Evolutionary conservation across 2,888 invertebrate species (phyloP).

Genomic region (Sclerodermus sp.): DNA sequence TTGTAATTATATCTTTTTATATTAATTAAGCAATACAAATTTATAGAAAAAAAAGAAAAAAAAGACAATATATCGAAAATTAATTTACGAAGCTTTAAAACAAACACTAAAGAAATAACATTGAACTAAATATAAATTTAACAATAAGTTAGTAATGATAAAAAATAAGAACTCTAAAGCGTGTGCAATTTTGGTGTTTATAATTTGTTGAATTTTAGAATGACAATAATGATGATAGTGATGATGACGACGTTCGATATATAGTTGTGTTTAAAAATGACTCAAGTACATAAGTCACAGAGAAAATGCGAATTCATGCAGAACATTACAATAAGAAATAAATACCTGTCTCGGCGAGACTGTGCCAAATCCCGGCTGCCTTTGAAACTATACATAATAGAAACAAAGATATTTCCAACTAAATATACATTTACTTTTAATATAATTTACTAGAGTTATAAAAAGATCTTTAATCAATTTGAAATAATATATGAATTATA

Average conservation of each 20-base stretch:
- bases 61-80: not conserved
- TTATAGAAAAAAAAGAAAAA: too few species aligned
- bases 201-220: too few species aligned
- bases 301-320: not conserved
- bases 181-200: not conserved
- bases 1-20: too few species aligned
- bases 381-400: conserved; percentile 63
- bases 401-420: not conserved
- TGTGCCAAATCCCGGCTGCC: conserved; percentile 65
- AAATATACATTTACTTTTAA: not conserved
- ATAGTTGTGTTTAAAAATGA: too few species aligned
- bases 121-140: too few species aligned
- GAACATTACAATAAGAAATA: conserved; percentile 7
- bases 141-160: too few species aligned
- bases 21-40: too few species aligned
- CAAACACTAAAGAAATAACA: too few species aligned
- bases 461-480: conserved; percentile 3
- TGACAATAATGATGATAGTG: too few species aligned
- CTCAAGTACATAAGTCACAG: too few species aligned
- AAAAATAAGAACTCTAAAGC: not conserved
- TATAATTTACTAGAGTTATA: not conserved
- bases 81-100: not conserved
- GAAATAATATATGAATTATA: too few species aligned
- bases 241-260: too few species aligned
- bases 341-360: conserved; percentile 58